These are phyloP conservation scores for Pseudolaguvia tuberculata DNA, from an alignment of 2,113 vertebrate species.

Conservation along the genomic window DNA sequence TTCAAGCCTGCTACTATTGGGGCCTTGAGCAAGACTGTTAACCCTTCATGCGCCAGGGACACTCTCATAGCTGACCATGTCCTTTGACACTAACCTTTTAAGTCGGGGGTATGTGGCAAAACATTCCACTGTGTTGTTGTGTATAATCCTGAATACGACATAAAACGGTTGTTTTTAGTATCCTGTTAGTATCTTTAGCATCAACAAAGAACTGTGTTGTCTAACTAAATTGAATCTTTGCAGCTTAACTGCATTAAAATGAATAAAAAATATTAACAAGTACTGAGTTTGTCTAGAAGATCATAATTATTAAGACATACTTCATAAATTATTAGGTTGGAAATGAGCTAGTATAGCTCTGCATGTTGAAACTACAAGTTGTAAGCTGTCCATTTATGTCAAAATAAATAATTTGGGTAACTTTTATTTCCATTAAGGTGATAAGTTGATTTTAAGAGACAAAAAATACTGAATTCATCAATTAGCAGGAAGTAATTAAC, in stretches of 20 bases:
- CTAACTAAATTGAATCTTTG: not conserved
- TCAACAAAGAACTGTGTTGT: not conserved
- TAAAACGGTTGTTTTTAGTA: too few relatives aligned
- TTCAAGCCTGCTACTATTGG: too few relatives aligned
- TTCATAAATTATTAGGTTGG: not conserved
- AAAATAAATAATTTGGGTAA: too few relatives aligned
- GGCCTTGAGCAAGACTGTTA: too few relatives aligned
- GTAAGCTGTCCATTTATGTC: not conserved
- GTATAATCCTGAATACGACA: too few relatives aligned
- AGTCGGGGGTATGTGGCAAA: too few relatives aligned
- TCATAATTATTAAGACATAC: not conserved
- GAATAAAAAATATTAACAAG: not conserved
- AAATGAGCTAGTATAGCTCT: not conserved
- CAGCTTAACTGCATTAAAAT: not conserved
- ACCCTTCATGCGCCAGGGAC: too few relatives aligned
- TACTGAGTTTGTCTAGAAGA: not conserved
- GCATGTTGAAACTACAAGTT: not conserved
- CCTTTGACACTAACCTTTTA: too few relatives aligned
- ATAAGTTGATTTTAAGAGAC: not conserved
- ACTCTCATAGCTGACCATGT: too few relatives aligned
- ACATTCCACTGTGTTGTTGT: too few relatives aligned
- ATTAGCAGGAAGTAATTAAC: slow-evolving; percentile 58
- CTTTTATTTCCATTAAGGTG: not conserved
- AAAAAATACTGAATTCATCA: not conserved
- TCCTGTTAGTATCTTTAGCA: too few relatives aligned